Evolutionary conservation across 2,113 vertebrate genomes (phyloP).

Genomic region (Asarcornis scutulata): DNA sequence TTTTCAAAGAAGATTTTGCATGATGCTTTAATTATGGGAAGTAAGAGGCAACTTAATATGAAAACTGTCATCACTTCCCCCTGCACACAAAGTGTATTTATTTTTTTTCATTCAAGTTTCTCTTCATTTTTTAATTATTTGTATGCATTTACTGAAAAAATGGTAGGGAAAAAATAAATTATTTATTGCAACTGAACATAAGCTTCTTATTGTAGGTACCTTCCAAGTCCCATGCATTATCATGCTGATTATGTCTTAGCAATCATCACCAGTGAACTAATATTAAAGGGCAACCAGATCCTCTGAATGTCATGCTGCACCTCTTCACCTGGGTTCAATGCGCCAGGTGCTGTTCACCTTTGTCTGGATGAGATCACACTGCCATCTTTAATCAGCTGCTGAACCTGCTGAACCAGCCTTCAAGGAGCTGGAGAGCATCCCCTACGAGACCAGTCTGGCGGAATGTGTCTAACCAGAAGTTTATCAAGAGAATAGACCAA

Average conservation of each 20-base stretch:
- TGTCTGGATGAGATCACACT: background rate
- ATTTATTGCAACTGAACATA: background rate
- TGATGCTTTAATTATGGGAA: background rate
- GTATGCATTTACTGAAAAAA: background rate
- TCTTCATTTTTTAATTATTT: background rate
- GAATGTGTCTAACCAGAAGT: background rate
- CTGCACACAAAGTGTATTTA: background rate
- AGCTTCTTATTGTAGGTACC: background rate
- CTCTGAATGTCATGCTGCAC: background rate
- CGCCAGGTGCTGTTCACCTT: background rate
- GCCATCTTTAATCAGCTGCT: background rate
- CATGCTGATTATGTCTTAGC: background rate
- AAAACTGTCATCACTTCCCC: background rate
- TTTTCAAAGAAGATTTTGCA: background rate
- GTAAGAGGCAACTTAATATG: background rate
- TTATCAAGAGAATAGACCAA: background rate
- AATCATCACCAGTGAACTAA: background rate
- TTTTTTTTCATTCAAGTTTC: background rate
- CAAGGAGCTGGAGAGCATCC: background rate
- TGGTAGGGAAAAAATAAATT: rapidly evolving
- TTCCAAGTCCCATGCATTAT: background rate
- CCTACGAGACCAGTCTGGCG: background rate
- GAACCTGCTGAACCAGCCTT: background rate
- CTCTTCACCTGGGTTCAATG: background rate
- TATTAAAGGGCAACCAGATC: background rate